Percentiles rank a stretch among this genome's conserved stretches.
Evolutionary conservation across 2,113 vertebrate species (phyloP).

Genomic region (Pogonocichla stellata): DNA sequence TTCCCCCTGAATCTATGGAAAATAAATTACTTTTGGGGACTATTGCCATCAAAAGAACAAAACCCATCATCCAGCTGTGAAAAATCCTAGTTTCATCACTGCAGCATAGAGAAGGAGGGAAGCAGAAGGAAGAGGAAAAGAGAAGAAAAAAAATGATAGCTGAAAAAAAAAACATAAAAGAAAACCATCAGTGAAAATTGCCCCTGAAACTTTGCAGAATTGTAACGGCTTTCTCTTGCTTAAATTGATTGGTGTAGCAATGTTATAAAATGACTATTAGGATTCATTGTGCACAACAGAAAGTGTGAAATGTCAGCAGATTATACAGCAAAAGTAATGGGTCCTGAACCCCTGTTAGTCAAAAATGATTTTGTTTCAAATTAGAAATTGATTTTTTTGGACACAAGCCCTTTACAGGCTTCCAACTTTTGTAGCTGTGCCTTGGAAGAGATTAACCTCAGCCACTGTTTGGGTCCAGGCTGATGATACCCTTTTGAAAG

Average conservation of each 20-base stretch:
- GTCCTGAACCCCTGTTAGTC: slow-evolving; percentile 82
- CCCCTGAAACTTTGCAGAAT: slow-evolving; percentile 73
- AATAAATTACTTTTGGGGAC: slow-evolving; percentile 33
- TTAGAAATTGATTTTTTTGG: slow-evolving; percentile 86
- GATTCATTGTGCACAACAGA: slow-evolving; percentile 78
- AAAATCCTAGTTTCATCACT: slow-evolving; percentile 44
- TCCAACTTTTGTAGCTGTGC: slow-evolving; percentile 69
- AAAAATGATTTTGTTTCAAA: slow-evolving; percentile 85
- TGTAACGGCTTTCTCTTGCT: slow-evolving; percentile 73
- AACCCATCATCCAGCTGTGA: slow-evolving; percentile 22
- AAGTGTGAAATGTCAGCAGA: slow-evolving; percentile 80
- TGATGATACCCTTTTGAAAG: slow-evolving; percentile 71
- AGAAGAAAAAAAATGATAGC: slow-evolving; percentile 33
- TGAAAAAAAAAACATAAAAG: slow-evolving; percentile 61
- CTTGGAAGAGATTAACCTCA: slow-evolving; percentile 76
- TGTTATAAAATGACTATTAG: slow-evolving; percentile 80
- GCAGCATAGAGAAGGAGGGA: neutral
- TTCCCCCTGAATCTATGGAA: neutral
- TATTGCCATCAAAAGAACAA: slow-evolving; percentile 12
- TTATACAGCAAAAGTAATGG: slow-evolving; percentile 78
- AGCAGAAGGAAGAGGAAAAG: neutral
- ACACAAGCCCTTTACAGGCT: slow-evolving; percentile 75
- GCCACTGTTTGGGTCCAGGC: slow-evolving; percentile 58
- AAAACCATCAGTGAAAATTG: slow-evolving; percentile 72
- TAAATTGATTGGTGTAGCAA: slow-evolving; percentile 77